A percentile compares a stretch with the other conserved stretches of the same genome.
phyloP scores from a whole-genome alignment of 1,140 invertebrate genomes.

The Calephelis nemesis region DNA sequence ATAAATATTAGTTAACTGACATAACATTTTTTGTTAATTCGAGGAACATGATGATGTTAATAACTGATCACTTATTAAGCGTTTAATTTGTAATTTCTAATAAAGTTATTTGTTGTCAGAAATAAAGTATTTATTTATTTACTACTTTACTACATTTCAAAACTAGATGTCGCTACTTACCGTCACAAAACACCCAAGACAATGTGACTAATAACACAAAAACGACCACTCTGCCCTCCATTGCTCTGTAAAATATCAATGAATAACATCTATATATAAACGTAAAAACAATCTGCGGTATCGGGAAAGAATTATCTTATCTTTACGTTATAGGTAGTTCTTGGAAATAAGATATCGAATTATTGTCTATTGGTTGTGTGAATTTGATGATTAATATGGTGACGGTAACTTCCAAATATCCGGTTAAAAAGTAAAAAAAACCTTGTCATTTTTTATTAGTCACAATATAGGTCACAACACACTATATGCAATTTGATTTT shows the following conservation, averaged over 20 bases:
- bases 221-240: slow-evolving; percentile 22
- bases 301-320: neutral
- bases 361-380: neutral
- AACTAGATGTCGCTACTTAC: slow-evolving; percentile 23
- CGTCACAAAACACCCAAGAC: slow-evolving; percentile 25
- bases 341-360: neutral
- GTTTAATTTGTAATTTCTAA: too few species aligned
- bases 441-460: too few species aligned
- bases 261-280: slow-evolving; percentile 8
- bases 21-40: too few species aligned
- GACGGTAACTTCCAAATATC: neutral
- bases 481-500: too few species aligned
- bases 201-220: slow-evolving; percentile 20
- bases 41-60: too few species aligned
- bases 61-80: too few species aligned
- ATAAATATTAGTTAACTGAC: too few species aligned
- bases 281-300: slow-evolving; percentile 5
- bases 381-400: slow-evolving; percentile 1
- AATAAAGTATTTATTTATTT: too few species aligned
- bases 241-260: slow-evolving; percentile 26
- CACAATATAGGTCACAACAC: too few species aligned
- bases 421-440: too few species aligned
- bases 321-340: neutral
- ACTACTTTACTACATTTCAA: neutral
- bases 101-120: too few species aligned